Percentiles rank a stretch among this genome's conserved stretches.
These are phyloP conservation scores for Trachurus trachurus DNA, from an alignment of 2,797 vertebrate genomes.

Conservation along the genomic window DNA sequence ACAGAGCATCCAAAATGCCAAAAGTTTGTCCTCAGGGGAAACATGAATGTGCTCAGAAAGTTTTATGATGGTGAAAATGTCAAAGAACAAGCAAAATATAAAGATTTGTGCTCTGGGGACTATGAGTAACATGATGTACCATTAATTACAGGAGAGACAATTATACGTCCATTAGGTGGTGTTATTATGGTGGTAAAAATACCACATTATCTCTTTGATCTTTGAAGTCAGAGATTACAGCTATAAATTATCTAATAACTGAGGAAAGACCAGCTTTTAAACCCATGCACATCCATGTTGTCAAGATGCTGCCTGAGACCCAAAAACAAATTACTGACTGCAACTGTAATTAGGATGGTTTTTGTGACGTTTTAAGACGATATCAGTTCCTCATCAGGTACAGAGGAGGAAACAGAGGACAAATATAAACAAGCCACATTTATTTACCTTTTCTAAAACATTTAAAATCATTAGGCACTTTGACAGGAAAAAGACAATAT, in stretches of 20 bases:
- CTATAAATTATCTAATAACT: neutral
- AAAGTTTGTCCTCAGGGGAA: neutral
- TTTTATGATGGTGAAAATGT: too few species aligned
- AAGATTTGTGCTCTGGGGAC: too few species aligned
- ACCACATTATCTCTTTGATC: neutral
- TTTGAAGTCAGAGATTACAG: neutral
- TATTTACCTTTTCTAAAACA: constrained; percentile 15
- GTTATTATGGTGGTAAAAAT: too few species aligned
- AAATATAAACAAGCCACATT: constrained; percentile 11
- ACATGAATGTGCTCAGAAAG: neutral
- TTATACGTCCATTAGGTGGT: too few species aligned
- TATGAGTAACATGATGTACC: too few species aligned
- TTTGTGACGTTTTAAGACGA: neutral
- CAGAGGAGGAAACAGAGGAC: neutral
- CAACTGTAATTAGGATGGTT: neutral
- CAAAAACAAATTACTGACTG: neutral
- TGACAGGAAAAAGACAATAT: neutral
- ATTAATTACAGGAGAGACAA: too few species aligned
- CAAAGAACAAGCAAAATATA: too few species aligned
- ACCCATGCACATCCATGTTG: neutral
- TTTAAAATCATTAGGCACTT: neutral
- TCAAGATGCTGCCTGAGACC: neutral
- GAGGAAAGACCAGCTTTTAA: too few species aligned
- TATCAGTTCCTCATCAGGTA: neutral
- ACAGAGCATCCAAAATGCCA: neutral